A percentile compares a stretch with the other conserved stretches of the same genome.
These are phyloP conservation scores for Acleris holmiana DNA, from an alignment of 2,888 invertebrate species.

Conservation along the genomic window DNA sequence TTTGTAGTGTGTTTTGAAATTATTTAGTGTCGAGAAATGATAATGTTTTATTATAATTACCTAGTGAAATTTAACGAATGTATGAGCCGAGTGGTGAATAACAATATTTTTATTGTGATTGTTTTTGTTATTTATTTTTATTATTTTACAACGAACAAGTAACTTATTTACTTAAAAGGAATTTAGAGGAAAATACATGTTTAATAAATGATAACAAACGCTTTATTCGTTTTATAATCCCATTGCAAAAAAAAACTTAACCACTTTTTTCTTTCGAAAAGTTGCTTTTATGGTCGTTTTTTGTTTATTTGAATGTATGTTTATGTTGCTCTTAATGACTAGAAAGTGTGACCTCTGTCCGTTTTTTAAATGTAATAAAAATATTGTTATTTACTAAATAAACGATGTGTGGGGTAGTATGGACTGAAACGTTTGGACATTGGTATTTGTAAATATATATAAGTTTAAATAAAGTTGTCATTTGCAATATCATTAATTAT, in stretches of 20 bases:
- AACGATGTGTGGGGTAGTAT: constrained; percentile 14
- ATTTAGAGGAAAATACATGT: too few species aligned
- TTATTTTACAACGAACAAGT: too few species aligned
- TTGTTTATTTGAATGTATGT: too few species aligned
- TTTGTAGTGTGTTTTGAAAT: constrained; percentile 17
- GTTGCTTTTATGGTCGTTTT: too few species aligned
- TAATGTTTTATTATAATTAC: constrained; percentile 3
- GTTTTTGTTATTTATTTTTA: too few species aligned
- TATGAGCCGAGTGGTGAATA: background rate
- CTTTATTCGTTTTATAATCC: too few species aligned
- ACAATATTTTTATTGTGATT: constrained; percentile 20
- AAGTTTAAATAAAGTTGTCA: constrained; percentile 34
- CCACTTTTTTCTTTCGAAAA: too few species aligned
- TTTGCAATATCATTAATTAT: constrained; percentile 15
- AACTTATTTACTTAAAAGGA: too few species aligned
- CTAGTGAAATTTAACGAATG: constrained; percentile 12
- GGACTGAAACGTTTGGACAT: constrained; percentile 24
- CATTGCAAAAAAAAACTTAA: too few species aligned
- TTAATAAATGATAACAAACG: too few species aligned
- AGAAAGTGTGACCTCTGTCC: background rate
- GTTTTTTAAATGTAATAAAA: background rate
- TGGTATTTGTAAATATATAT: constrained; percentile 34
- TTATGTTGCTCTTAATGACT: too few species aligned
- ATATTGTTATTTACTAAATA: constrained; percentile 19
- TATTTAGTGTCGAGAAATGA: constrained; percentile 17